Conservation (phyloP, 30 jellyfish, hydroid and myxozoan species). For the Cassiopea xamachana region DNA sequence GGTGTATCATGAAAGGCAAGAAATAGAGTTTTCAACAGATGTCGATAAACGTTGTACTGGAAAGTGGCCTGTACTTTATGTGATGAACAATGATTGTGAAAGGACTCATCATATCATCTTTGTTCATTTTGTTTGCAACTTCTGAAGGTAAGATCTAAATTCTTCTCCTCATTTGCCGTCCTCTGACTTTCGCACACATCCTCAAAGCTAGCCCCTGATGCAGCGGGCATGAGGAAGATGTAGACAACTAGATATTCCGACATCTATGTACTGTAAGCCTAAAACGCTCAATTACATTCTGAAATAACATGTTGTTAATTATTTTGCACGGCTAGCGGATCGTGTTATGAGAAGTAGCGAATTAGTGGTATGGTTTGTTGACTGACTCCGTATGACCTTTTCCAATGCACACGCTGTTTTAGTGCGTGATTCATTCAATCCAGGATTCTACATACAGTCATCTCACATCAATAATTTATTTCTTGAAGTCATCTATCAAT, state of each 20-base stretch:
- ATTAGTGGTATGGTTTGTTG: not conserved
- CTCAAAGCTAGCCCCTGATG: not conserved
- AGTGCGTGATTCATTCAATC: not conserved
- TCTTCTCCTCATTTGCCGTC: not conserved
- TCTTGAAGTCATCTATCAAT: not conserved
- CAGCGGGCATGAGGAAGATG: not conserved
- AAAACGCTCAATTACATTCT: not conserved
- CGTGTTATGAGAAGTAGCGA: constrained; percentile 1
- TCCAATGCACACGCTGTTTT: not conserved
- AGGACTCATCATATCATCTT: not conserved
- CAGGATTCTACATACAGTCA: not conserved
- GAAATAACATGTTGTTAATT: not conserved
- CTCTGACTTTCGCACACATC: not conserved
- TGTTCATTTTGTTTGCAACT: not conserved
- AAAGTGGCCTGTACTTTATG: not conserved
- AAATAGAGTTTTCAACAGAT: not conserved
- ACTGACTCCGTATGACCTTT: not conserved
- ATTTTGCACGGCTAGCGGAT: not conserved
- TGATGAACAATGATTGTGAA: not conserved
- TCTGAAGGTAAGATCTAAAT: not conserved
- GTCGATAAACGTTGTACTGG: not conserved
- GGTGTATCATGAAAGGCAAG: not conserved
- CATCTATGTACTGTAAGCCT: not conserved
- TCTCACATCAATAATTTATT: not conserved
- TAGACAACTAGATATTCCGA: no score